phyloP scores from a whole-genome alignment of 2,113 vertebrate species.

The Oncorhynchus keta region DNA sequence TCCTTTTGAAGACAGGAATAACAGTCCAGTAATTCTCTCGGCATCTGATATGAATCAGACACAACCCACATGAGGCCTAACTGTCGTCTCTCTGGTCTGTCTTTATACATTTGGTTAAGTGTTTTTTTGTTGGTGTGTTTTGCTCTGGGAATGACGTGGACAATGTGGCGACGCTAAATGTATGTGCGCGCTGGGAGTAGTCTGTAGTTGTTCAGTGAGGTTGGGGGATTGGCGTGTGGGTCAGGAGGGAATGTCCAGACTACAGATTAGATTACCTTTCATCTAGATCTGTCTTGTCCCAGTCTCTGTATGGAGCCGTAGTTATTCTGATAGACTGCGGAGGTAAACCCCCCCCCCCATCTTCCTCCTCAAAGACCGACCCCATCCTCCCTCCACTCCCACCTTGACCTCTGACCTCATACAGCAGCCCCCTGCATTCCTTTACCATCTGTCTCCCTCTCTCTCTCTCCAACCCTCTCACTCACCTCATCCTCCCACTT shows the following conservation, averaged over 20 bases:
- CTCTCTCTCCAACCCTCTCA: background rate
- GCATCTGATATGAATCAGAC: conserved; percentile 43
- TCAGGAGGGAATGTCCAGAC: background rate
- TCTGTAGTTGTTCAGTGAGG: background rate
- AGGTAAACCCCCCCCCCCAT: background rate
- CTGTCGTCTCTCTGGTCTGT: conserved; percentile 1
- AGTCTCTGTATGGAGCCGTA: background rate
- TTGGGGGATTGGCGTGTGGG: background rate
- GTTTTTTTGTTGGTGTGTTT: background rate
- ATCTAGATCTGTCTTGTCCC: background rate
- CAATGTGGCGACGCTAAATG: background rate
- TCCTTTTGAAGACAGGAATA: conserved; percentile 47
- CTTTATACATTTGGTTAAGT: conserved; percentile 1
- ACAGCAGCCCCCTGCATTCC: background rate
- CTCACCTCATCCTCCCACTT: background rate
- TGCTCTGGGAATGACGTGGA: background rate
- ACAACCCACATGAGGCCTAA: background rate
- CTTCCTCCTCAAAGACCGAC: background rate
- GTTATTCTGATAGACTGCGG: background rate
- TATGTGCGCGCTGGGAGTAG: conserved; percentile 4
- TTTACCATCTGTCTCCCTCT: background rate
- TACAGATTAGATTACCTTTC: background rate
- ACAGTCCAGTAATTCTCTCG: background rate
- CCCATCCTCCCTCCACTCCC: background rate
- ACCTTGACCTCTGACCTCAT: background rate